A percentile compares a stretch with the other conserved stretches of the same genome.
phyloP scores from a whole-genome alignment of 1,140 invertebrate genomes.

The Druon quercuslanigerum region DNA sequence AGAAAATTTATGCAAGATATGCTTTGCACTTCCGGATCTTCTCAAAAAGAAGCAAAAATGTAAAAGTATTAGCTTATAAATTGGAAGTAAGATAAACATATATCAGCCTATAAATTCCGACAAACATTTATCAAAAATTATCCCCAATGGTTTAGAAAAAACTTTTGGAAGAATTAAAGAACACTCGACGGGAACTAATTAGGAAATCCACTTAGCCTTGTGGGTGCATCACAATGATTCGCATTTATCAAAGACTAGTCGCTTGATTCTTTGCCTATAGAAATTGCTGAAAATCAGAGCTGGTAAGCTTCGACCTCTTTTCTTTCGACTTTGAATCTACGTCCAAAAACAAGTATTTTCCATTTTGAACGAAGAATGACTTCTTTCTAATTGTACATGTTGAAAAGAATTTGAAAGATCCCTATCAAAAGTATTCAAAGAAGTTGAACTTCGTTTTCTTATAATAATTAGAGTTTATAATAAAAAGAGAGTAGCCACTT shows the following conservation, averaged over 20 bases:
- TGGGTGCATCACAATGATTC: conserved; percentile 15
- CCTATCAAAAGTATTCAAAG: background rate
- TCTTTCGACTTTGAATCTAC: background rate
- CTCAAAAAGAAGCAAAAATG: too few species aligned
- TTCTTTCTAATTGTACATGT: background rate
- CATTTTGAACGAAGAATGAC: conserved; percentile 55
- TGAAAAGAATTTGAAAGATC: background rate
- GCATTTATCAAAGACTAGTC: conserved; percentile 8
- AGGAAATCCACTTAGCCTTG: conserved; percentile 58
- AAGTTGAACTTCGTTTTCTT: too few species aligned
- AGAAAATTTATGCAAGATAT: too few species aligned
- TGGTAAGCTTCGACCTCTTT: background rate
- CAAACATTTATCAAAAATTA: background rate
- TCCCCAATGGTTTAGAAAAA: background rate
- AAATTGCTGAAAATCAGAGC: conserved; percentile 14
- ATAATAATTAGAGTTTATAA: too few species aligned
- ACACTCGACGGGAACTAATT: conserved; percentile 51
- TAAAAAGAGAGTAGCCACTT: too few species aligned
- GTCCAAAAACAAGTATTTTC: conserved; percentile 64
- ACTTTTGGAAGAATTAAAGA: background rate
- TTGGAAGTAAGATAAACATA: too few species aligned
- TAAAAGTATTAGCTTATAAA: too few species aligned
- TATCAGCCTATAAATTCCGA: background rate
- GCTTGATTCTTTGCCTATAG: conserved; percentile 1
- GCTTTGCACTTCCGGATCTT: too few species aligned